Percentiles rank a stretch among this genome's conserved stretches.
Conservation (phyloP, 2,888 invertebrate genomes). For the Acanthosepion esculentum region DNA sequence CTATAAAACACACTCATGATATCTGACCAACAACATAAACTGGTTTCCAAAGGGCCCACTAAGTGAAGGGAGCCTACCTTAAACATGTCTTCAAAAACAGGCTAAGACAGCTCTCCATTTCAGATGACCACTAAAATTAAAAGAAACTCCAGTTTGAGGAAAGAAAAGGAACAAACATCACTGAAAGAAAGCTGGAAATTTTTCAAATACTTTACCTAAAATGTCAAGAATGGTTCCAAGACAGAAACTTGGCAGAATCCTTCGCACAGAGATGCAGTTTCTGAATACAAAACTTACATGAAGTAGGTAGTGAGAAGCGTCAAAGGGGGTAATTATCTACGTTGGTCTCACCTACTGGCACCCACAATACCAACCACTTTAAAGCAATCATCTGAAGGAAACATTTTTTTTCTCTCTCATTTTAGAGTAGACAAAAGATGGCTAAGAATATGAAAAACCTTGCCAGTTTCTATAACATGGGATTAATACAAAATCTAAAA, state of each 20-base stretch:
- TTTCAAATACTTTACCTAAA: neutral
- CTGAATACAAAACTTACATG: neutral
- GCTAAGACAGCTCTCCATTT: no score
- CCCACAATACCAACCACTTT: no score
- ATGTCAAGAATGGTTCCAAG: neutral
- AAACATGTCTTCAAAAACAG: no score
- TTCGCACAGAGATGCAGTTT: neutral
- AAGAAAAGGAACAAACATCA: neutral
- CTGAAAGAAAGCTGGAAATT: neutral
- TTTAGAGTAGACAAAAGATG: no score
- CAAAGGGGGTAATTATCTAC: neutral
- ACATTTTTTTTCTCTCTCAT: no score
- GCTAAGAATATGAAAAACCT: no score
- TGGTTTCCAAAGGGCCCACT: neutral
- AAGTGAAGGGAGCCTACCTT: neutral
- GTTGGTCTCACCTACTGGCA: neutral
- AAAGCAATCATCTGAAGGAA: no score
- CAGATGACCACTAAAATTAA: neutral
- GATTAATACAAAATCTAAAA: no score
- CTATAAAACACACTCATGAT: neutral
- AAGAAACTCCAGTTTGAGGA: neutral
- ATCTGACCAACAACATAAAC: neutral
- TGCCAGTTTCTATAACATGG: no score
- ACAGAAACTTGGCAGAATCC: neutral
- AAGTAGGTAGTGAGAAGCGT: neutral